These are phyloP conservation scores for Rhopilema esculentum DNA, from an alignment of 30 jellyfish, hydroid and myxozoan species.

Conservation along the genomic window DNA sequence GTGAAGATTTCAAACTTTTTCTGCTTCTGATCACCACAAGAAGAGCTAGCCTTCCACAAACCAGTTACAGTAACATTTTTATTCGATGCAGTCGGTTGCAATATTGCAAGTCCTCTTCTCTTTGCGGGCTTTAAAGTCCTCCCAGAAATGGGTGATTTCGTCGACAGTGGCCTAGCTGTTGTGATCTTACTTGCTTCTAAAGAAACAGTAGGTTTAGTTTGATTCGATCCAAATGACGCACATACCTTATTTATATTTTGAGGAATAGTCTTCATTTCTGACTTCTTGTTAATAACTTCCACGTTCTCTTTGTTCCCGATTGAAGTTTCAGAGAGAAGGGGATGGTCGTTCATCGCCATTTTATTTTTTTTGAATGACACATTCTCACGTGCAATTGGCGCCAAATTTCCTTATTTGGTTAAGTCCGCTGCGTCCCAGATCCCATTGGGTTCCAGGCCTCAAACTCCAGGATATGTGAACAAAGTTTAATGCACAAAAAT, in stretches of 20 bases:
- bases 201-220: not conserved
- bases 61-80: conserved; percentile 57
- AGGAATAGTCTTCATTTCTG: conserved; percentile 62
- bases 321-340: conserved; percentile 30
- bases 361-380: conserved; percentile 31
- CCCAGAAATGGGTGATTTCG: conserved; percentile 40
- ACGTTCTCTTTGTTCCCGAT: conserved; percentile 41
- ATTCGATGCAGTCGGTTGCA: conserved; percentile 78
- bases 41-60: conserved; percentile 1
- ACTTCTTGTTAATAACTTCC: not conserved
- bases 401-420: conserved; percentile 54
- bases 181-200: conserved; percentile 12
- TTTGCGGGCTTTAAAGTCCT: conserved; percentile 46
- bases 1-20: conserved; percentile 39
- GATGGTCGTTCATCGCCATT: conserved; percentile 40
- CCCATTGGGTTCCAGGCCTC: not conserved
- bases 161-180: conserved; percentile 37
- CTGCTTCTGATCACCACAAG: conserved; percentile 15
- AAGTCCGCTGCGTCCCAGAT: conserved; percentile 53
- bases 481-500: too few species aligned
- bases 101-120: conserved; percentile 84
- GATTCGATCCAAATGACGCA: conserved; percentile 26
- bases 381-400: conserved; percentile 79
- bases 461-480: not conserved
- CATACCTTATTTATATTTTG: conserved; percentile 36